phyloP scores from a whole-genome alignment of 2,888 invertebrate species.

The Dioctria linearis region DNA sequence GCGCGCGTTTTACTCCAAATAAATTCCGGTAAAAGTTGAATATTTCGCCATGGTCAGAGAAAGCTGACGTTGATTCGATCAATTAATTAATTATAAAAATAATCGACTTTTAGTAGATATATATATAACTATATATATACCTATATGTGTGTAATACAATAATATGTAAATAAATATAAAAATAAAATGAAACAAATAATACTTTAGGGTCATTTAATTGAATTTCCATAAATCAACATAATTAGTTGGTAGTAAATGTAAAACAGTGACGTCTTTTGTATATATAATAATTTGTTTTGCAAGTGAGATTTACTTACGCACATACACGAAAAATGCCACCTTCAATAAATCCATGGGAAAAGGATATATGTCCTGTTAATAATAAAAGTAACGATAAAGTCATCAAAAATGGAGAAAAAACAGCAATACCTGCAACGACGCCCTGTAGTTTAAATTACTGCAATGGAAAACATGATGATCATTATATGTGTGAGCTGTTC shows the following conservation, averaged over 20 bases:
- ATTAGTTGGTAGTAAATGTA: background rate
- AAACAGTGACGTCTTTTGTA: background rate
- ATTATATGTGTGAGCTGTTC: constrained; percentile 36
- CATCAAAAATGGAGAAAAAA: background rate
- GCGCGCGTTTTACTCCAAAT: background rate
- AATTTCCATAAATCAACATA: too few species aligned
- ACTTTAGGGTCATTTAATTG: too few species aligned
- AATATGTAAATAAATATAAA: background rate
- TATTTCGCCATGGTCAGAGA: constrained; percentile 5
- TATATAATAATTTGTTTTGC: background rate
- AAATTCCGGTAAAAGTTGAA: constrained; percentile 23
- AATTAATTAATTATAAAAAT: background rate
- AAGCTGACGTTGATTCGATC: constrained; percentile 8
- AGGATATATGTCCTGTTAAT: constrained; percentile 19
- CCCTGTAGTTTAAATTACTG: constrained; percentile 12
- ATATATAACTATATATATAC: background rate
- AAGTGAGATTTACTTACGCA: too few species aligned
- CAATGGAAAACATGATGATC: constrained; percentile 8
- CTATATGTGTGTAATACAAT: background rate
- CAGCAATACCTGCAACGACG: background rate
- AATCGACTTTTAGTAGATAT: background rate
- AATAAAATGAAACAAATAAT: background rate
- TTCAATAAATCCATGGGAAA: constrained; percentile 28
- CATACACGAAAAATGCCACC: constrained; percentile 26
- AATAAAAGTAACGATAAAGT: background rate